Evolutionary conservation across 2,797 vertebrate genomes (phyloP), one percentile per base, ranked within the genome.

Genomic region (Cossypha heuglini): DNA sequence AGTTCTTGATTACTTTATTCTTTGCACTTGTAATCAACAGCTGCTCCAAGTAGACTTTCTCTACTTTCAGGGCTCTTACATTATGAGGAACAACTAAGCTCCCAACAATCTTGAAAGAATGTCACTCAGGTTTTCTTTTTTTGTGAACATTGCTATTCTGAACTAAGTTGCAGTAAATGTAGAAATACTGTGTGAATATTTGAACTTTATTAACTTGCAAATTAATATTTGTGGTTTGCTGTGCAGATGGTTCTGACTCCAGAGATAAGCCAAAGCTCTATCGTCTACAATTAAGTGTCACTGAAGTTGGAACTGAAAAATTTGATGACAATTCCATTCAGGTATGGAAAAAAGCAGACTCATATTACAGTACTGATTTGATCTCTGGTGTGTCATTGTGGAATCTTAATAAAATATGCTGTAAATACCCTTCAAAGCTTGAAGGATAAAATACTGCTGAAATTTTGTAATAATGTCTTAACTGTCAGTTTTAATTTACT

Each of bases 191-290:
- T 68, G 19, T 58, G 61, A 81, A 20, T 61, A 43, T 77, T 73
- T 63, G 42, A 71, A 22, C 29, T 74, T 77, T 21, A 68, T 38
- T 73, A 74, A 49, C 71, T 77, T 86, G 22, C 6, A 57, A 62
- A 66, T 75, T 62, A 80, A 86, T 82, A 33, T 40, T 91, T 81
- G 28, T 74, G 19, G 6, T 29, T 95, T 91, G 48, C 54, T 91
- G 45, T 95, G 6, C 96, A 99, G 99, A 99, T 82, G 99, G 99
- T 11, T 99, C 99, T 16, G 99, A 99, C 97, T 99, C 99, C 48
- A 98, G 99, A 95, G 99, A 99, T 97, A 99, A 99, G 97, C 99
- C 99, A 93, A 99, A 99, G 98, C 98, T 99, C n/a, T 99, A 99
- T 97, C 98, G 99, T 90, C 98, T 99, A 28, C 99, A 99, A 52